Percentiles rank a stretch among this genome's conserved stretches.
Conservation (phyloP, 2,113 vertebrate genomes). For the Seriola quinqueradiata region DNA sequence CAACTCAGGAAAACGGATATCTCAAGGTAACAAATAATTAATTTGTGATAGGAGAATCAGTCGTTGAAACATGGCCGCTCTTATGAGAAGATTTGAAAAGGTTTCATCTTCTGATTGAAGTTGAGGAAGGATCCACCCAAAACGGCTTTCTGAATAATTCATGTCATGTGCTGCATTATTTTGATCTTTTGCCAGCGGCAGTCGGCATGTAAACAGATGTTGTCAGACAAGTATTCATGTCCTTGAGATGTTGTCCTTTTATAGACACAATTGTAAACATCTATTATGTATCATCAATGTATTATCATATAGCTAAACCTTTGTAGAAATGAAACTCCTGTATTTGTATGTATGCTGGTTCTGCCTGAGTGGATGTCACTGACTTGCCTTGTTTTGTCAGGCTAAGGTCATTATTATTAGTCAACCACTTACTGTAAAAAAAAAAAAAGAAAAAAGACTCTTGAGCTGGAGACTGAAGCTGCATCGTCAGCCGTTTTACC, state of each 20-base stretch:
- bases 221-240: not conserved
- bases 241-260: constrained; percentile 14
- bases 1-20: not conserved
- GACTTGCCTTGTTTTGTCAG: constrained; percentile 9
- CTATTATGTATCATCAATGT: not conserved
- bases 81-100: not conserved
- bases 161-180: not conserved
- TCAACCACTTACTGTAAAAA: not conserved
- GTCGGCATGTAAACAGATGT: constrained; percentile 12
- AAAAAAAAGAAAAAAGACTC: not conserved
- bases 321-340: not conserved
- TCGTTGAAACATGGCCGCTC: not conserved
- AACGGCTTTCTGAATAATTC: not conserved
- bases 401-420: not conserved
- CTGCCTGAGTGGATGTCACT: constrained; percentile 8
- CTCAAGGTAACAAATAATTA: not conserved
- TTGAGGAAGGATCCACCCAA: not conserved
- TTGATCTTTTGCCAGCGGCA: constrained; percentile 5
- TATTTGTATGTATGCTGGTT: constrained; percentile 10
- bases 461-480: constrained; percentile 16
- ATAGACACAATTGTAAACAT: not conserved
- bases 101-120: not conserved
- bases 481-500: constrained; percentile 48
- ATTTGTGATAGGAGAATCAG: not conserved
- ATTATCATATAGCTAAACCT: not conserved